Conservation (phyloP, 2,888 invertebrate genomes). For the Aproaerema taeniolella region DNA sequence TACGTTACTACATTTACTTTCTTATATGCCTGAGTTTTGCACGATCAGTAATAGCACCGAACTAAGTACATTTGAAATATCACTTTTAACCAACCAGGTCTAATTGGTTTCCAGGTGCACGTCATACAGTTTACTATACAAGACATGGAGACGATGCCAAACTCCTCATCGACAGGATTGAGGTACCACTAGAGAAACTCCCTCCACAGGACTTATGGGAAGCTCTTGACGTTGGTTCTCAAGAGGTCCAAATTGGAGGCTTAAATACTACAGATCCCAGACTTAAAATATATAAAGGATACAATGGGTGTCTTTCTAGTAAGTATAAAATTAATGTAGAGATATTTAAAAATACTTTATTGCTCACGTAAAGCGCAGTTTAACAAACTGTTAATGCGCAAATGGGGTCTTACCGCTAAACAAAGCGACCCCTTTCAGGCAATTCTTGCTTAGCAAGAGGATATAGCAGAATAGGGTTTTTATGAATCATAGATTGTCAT, state of each 20-base stretch:
- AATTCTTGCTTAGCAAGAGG: too few species aligned
- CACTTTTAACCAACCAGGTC: neutral
- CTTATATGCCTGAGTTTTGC: too few species aligned
- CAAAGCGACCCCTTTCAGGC: too few species aligned
- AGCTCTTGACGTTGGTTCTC: slow-evolving; percentile 81
- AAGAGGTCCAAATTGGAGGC: slow-evolving; percentile 92
- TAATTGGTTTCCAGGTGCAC: slow-evolving; percentile 72
- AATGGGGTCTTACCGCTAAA: too few species aligned
- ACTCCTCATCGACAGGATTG: slow-evolving; percentile 85
- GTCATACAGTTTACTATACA: slow-evolving; percentile 85
- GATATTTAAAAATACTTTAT: too few species aligned
- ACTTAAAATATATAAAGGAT: slow-evolving; percentile 89
- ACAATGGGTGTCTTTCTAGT: slow-evolving; percentile 94
- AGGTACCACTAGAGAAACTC: slow-evolving; percentile 82
- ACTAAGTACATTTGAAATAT: neutral
- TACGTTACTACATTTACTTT: too few species aligned
- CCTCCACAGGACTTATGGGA: slow-evolving; percentile 83
- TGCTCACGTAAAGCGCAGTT: too few species aligned
- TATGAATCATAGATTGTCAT: too few species aligned
- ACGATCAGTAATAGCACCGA: too few species aligned
- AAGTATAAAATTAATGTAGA: too few species aligned
- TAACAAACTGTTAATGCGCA: too few species aligned
- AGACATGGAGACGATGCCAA: slow-evolving; percentile 84
- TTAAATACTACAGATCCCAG: slow-evolving; percentile 90
- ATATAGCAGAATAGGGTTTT: too few species aligned